Evolutionary conservation across 2,888 invertebrate genomes (phyloP), one percentile per base, ranked within the genome.

Genomic region (Caenorhabditis sp.): DNA sequence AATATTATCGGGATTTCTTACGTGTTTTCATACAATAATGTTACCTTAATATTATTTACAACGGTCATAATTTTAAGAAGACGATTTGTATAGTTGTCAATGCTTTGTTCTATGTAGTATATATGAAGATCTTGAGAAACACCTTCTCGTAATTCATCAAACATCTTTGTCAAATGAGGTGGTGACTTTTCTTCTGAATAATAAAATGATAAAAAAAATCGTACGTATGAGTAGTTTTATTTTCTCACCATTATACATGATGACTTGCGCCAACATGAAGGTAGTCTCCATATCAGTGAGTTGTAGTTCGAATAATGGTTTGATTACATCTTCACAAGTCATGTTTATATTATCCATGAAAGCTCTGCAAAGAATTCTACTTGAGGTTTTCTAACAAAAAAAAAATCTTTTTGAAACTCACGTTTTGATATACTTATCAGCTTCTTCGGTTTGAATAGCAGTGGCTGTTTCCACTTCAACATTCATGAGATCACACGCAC

Each of bases 271-370:
- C 0, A 70, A 36, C 25, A 70, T 36, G 26, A 70, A 70, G 20
- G 66, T 54, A 20, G 59, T 70, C 27, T 70, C 70, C 31, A 63
- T 67, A n/a, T 70, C 70, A 10, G 66, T 59, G n/a, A 70, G 23
- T 36, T 66, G 54, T 14, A 70, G 52, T 31, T 63, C 67, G 27
- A 56, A 63, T 17, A 70, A 43, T 50, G 70, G 66, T 57, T 63
- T 59, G 20, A 63, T 59, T 8, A 70, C 21, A 27, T 70, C 67
- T 17, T 70, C 63, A 7, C 54, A 50, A 26, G 63, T 63, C 38
- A 59, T 25, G 25, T 66, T 53, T 12, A 63, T 23, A 38, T 63
- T 59, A n/a, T 38, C 52, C 26, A 59, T 25, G 20, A 66, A 70
- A 59, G 63, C 66, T 25, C 56, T 56, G 56, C 3, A 56, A 56